Base-by-base conservation (phyloP, 2,113 vertebrate species). In the Carettochelys insculpta region DNA sequence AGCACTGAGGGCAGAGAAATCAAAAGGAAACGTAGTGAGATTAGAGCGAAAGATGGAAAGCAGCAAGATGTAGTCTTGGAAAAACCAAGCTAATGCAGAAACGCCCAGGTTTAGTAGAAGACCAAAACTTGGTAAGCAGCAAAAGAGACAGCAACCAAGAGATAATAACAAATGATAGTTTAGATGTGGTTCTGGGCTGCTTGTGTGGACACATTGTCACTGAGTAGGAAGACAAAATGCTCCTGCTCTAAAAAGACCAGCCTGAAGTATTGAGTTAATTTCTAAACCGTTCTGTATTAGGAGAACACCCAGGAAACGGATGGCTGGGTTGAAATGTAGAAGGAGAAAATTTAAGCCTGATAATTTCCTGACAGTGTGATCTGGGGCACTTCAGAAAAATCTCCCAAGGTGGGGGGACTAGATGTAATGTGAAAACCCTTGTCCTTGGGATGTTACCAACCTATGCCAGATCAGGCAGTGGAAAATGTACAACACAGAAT, bases 1-100 rank as follows among this genome's bases (percentile, higher is more conserved):
- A 90, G 43, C 91, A 88, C 9, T 16, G 31, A 4, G 10, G 71
- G 76, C 45, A 94, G 92, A 94, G 95, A 94, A 94, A 65, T 5
- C 61, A n/a, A 65, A 38, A 20, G 43, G 71, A 75, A 45, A 45
- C 8, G 71, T 45, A 43, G 41, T 12, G 24, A 75, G 71, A 25
- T 45, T 29, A 29, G 41, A 27, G 41, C 13, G 12, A 75, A 27
- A 43, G 43, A 45, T 24, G 20, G 41, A 25, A 25, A 27, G 8
- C 43, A 53, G 24, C 88, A 86, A 89, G 20, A 45, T 29, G 22
- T 6, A 29, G 25, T 41, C 22, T 45, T 12, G 61, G 92, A 94
- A 58, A 2, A 80, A 77, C 6, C 3, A 90, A 85, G 77, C 45
- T 86, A 76, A 52, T 77, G 87, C 61, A 82, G 45, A n/a, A n/a